Percentiles rank a stretch among this genome's conserved stretches.
These are phyloP conservation scores for Poeciliopsis paucimaculata DNA, from an alignment of 2,797 vertebrate genomes.

Conservation along the genomic window DNA sequence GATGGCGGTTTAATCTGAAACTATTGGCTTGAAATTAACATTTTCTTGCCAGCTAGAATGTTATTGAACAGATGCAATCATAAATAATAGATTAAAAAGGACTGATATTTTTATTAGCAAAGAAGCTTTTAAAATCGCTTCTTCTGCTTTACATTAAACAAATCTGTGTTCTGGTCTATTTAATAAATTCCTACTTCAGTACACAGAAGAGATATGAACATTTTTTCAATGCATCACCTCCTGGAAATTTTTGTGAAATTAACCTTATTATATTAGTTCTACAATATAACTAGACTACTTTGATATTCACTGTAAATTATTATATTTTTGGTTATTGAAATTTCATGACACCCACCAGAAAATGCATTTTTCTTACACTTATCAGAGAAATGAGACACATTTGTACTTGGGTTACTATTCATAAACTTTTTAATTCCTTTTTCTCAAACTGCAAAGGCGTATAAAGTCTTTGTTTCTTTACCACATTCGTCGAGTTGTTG, in stretches of 20 bases:
- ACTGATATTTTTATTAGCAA: background rate
- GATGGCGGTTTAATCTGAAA: background rate
- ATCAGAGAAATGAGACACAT: too few relatives aligned
- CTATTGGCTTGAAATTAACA: background rate
- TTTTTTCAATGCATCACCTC: background rate
- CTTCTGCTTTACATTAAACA: background rate
- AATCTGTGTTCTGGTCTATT: background rate
- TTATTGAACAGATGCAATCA: background rate
- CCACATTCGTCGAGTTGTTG: background rate
- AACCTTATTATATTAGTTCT: background rate
- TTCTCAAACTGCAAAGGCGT: background rate
- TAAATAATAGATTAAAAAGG: too few relatives aligned
- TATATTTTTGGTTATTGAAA: background rate
- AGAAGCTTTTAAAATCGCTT: background rate
- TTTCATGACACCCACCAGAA: background rate
- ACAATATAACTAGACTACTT: background rate
- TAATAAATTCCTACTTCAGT: background rate
- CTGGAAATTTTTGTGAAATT: background rate
- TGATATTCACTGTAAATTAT: background rate
- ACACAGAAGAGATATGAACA: too few relatives aligned
- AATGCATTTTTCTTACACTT: background rate
- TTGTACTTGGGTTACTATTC: too few relatives aligned
- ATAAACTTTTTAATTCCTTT: background rate
- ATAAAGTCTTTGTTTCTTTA: background rate
- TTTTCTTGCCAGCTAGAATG: background rate